Evolutionary conservation across 2,888 invertebrate genomes (phyloP).

Genomic region (Alcis repandata): DNA sequence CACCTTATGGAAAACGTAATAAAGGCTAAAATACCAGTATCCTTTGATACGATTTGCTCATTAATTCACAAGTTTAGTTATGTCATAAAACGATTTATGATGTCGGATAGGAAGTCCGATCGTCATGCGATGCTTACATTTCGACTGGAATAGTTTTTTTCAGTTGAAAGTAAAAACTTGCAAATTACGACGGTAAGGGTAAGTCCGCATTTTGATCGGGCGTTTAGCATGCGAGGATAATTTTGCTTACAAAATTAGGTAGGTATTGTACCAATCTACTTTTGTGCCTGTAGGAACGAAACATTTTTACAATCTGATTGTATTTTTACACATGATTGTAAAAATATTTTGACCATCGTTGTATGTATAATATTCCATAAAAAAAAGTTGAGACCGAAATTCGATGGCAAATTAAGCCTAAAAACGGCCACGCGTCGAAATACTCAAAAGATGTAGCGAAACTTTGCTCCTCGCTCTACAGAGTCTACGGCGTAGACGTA

Average conservation of each 20-base stretch:
- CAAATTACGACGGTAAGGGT: conserved; percentile 5
- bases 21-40: conserved; percentile 21
- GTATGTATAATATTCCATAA: too few relatives aligned
- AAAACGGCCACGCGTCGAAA: too few relatives aligned
- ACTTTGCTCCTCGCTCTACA: not conserved
- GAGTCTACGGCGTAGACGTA: not conserved
- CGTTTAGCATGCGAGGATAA: conserved; percentile 23
- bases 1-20: conserved; percentile 9
- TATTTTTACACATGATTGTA: too few relatives aligned
- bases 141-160: conserved; percentile 17
- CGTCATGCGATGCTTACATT: conserved; percentile 46
- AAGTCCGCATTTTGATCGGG: conserved; percentile 7
- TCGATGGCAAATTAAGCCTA: too few relatives aligned
- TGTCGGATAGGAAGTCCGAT: conserved; percentile 30
- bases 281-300: not conserved
- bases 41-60: conserved; percentile 26
- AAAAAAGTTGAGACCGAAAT: too few relatives aligned
- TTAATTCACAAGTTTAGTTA: conserved; percentile 46
- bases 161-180: conserved; percentile 31
- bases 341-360: too few relatives aligned
- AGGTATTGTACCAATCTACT: not conserved
- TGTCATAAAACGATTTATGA: conserved; percentile 42
- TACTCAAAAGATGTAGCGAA: not conserved
- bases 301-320: too few relatives aligned
- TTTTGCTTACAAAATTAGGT: conserved; percentile 8